Evolutionary conservation across 2,888 invertebrate genomes (phyloP), one percentile per base, ranked within the genome.

Genomic region (Agrilus biguttatus): DNA sequence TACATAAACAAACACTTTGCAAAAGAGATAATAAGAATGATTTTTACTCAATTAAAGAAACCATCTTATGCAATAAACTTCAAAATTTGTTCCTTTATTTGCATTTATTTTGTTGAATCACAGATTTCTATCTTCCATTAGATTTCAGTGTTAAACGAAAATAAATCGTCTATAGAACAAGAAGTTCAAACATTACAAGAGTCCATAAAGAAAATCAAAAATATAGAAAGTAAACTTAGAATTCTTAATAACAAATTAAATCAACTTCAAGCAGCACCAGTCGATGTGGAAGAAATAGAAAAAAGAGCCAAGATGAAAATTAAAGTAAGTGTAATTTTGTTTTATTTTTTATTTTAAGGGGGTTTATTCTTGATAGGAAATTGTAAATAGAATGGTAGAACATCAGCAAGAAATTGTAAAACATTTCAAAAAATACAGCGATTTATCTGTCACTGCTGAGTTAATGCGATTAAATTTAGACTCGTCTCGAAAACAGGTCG

Each of bases 301-400:
- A 51, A 53, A 5, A 54, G 63, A 43, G 53, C 60, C 1, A 50
- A 54, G 8, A 51, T 23, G 8, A 56, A 56, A 51, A 55, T 56
- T 37, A 50, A 55, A 42, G 57, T 54, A 49, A 49, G 41, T 42
- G 19, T 14, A 37, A 34, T 21, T 36, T 40, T 38, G 5, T 23
- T 14, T 42, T 41, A 38, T 14, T 10, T 17, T 23, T 10, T 19
- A 6, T 21, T 5, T 5, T 5, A 21, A 21, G 5, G 6, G 2
- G 5, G 1, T 5, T 21, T 21, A 6, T 21, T 21, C 5, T 10
- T 47, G 50, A 8, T 42, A 55, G 55, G 37, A 55, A 34, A 47
- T 56, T 5, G 41, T 55, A 12, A 51, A 54, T 5, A 54, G 66
- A 42, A 57, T 66, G 36, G 55, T 59, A 33, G 50, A 51, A 33